Conservation (phyloP, 2,888 invertebrate genomes). For the Ochropacha duplaris region DNA sequence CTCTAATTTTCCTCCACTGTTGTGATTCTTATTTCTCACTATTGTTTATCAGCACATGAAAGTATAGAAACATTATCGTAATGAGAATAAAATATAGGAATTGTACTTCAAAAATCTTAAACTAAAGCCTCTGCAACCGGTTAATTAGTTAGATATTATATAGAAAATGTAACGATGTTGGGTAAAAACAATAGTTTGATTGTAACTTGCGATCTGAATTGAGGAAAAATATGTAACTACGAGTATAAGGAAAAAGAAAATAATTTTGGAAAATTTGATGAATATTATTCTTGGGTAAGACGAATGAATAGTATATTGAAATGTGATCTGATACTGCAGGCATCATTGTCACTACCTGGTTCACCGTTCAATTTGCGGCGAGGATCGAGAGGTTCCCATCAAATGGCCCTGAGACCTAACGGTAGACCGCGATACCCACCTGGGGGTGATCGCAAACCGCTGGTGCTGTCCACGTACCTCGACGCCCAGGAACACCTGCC, state of each 20-base stretch:
- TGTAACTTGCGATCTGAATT: constrained; percentile 64
- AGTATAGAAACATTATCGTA: constrained; percentile 56
- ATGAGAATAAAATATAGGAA: constrained; percentile 37
- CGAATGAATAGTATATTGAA: constrained; percentile 31
- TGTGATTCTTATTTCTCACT: constrained; percentile 50
- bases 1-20: constrained; percentile 42
- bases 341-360: constrained; percentile 97
- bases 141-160: constrained; percentile 36
- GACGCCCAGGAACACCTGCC: constrained; percentile 97
- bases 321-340: constrained; percentile 82
- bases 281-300: constrained; percentile 6
- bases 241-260: constrained; percentile 8
- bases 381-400: constrained; percentile 95
- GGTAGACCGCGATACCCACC: constrained; percentile 91
- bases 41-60: constrained; percentile 83
- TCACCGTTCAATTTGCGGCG: constrained; percentile 97
- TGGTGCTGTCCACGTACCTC: constrained; percentile 96
- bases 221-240: constrained; percentile 69
- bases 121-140: constrained; percentile 74
- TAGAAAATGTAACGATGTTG: constrained; percentile 20
- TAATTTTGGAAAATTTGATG: constrained; percentile 14
- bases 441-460: constrained; percentile 94
- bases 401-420: constrained; percentile 92
- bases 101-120: constrained; percentile 37
- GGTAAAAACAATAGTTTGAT: constrained; percentile 23